A percentile compares a stretch with the other conserved stretches of the same genome.
Conservation (phyloP, 2,888 invertebrate genomes). For the Bugula neritina region DNA sequence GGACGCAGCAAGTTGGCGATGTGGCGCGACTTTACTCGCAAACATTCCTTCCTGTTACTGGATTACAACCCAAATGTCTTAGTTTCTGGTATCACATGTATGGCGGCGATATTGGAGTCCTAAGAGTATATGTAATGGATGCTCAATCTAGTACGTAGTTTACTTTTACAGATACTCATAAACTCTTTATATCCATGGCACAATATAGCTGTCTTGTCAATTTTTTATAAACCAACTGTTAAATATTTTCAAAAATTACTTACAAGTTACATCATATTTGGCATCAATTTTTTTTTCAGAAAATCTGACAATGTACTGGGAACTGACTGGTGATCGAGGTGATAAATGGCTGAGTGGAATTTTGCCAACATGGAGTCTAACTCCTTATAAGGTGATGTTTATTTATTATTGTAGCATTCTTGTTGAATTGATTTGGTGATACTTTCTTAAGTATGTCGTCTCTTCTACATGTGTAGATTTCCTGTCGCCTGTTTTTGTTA, state of each 20-base stretch:
- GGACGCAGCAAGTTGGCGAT: slow-evolving; percentile 38
- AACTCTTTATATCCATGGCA: too few species aligned
- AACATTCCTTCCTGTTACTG: slow-evolving; percentile 32
- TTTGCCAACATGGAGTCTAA: slow-evolving; percentile 7
- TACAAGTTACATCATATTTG: too few species aligned
- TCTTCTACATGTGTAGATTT: too few species aligned
- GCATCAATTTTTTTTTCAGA: background rate
- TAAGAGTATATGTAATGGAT: slow-evolving; percentile 37
- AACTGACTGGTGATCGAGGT: slow-evolving; percentile 39
- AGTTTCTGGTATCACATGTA: slow-evolving; percentile 49
- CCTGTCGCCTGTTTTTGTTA: too few species aligned
- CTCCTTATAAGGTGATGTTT: slow-evolving; percentile 20
- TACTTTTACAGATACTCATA: too few species aligned
- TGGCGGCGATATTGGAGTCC: slow-evolving; percentile 38
- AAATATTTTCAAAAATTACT: too few species aligned
- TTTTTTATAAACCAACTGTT: too few species aligned
- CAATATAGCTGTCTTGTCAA: too few species aligned
- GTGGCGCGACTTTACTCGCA: slow-evolving; percentile 40
- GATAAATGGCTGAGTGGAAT: slow-evolving; percentile 37
- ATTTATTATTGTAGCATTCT: too few species aligned
- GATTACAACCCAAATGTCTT: slow-evolving; percentile 34
- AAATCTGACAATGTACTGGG: slow-evolving; percentile 33
- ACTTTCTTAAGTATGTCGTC: too few species aligned
- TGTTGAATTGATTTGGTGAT: too few species aligned
- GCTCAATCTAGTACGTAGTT: background rate